Evolutionary conservation across 2,113 vertebrate genomes (phyloP).

Genomic region (Cygnus buccinator): DNA sequence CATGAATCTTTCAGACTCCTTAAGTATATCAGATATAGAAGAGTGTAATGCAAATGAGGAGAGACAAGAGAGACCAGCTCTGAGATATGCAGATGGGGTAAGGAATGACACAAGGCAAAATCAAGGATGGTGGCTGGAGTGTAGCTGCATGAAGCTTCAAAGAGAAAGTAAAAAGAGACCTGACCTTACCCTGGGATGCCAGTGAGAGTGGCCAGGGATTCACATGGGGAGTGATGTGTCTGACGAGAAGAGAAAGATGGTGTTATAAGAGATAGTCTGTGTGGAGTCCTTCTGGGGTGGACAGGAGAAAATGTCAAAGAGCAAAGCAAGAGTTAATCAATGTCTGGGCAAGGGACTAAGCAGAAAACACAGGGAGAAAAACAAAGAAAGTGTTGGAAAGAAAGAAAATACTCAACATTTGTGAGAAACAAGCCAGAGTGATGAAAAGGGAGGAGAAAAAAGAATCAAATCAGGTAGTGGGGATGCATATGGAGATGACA

Average conservation of each 20-base stretch:
- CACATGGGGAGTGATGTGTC: background rate
- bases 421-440: background rate
- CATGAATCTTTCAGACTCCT: background rate
- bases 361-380: background rate
- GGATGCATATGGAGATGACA: background rate
- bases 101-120: background rate
- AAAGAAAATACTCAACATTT: conserved; percentile 23
- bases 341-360: background rate
- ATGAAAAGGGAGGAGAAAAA: background rate
- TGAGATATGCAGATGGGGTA: background rate
- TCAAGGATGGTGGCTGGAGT: background rate
- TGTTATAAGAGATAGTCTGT: background rate
- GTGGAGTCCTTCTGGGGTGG: background rate
- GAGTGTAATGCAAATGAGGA: background rate
- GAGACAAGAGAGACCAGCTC: background rate
- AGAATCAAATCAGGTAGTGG: background rate
- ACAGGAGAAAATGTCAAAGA: background rate
- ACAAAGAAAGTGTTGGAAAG: conserved; percentile 15
- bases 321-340: background rate
- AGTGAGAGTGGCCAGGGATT: background rate
- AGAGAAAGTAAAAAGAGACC: background rate
- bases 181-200: background rate
- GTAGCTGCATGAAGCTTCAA: background rate
- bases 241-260: background rate
- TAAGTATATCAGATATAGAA: background rate